These are phyloP conservation scores for Sesamia nonagrioides DNA, from an alignment of 1,140 invertebrate genomes.

Conservation along the genomic window DNA sequence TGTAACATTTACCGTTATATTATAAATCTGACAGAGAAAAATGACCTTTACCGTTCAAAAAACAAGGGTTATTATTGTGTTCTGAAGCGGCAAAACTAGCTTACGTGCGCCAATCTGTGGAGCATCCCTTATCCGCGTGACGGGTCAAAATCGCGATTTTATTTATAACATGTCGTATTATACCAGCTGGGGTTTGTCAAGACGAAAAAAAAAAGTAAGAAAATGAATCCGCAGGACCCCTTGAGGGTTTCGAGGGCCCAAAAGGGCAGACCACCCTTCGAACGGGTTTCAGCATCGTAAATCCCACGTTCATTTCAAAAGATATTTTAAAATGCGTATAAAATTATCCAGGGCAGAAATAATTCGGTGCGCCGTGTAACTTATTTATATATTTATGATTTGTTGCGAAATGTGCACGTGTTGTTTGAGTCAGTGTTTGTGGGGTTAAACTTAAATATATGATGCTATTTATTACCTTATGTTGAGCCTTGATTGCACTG, in stretches of 20 bases:
- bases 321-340: conserved; percentile 87
- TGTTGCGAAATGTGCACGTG: conserved; percentile 71
- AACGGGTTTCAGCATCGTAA: conserved; percentile 85
- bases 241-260: conserved; percentile 66
- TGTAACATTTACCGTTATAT: conserved; percentile 50
- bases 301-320: conserved; percentile 85
- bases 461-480: background rate
- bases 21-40: conserved; percentile 43
- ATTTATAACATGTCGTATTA: conserved; percentile 86
- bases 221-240: conserved; percentile 73
- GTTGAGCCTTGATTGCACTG: background rate
- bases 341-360: conserved; percentile 86
- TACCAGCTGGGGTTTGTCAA: conserved; percentile 86
- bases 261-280: conserved; percentile 76
- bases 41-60: conserved; percentile 39
- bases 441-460: conserved; percentile 2
- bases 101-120: conserved; percentile 57
- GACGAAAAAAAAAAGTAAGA: conserved; percentile 83
- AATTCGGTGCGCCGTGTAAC: conserved; percentile 74
- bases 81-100: conserved; percentile 12
- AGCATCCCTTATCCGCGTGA: conserved; percentile 81
- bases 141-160: conserved; percentile 87
- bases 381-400: conserved; percentile 68
- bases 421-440: conserved; percentile 50
- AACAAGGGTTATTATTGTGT: conserved; percentile 18